Percentiles rank a stretch among this genome's conserved stretches.
Evolutionary conservation across 2,113 vertebrate species (phyloP).

Genomic region (Merops nubicus): DNA sequence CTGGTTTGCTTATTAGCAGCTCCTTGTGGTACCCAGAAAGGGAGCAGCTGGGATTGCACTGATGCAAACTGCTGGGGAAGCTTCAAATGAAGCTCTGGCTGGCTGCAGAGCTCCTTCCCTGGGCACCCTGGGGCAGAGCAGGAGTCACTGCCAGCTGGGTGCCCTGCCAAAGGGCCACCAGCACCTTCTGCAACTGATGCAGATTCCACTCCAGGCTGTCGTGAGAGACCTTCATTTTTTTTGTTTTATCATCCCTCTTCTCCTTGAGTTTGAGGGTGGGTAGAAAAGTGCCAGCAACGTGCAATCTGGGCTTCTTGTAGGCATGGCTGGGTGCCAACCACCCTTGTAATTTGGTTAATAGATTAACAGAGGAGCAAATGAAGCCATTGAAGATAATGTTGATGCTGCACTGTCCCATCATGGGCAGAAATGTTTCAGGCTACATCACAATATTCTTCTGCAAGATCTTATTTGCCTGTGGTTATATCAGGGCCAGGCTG

Average conservation of each 20-base stretch:
- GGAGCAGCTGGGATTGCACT: not conserved
- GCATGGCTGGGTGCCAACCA: not conserved
- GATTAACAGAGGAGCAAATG: not conserved
- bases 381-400: not conserved
- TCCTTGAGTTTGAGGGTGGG: not conserved
- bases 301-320: fast-evolving
- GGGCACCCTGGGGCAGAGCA: not conserved
- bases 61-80: not conserved
- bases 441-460: not conserved
- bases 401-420: not conserved
- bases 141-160: not conserved
- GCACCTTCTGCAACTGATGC: not conserved
- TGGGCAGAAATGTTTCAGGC: not conserved
- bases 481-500: not conserved
- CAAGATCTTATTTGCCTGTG: not conserved
- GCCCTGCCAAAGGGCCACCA: not conserved
- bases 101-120: not conserved
- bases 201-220: not conserved
- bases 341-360: not conserved
- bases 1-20: not conserved
- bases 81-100: not conserved
- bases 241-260: not conserved
- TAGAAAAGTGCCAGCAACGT: not conserved
- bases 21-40: not conserved
- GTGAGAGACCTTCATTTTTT: not conserved